Evolutionary conservation across 2,888 invertebrate genomes (phyloP).

Genomic region (Bombylius discolor): DNA sequence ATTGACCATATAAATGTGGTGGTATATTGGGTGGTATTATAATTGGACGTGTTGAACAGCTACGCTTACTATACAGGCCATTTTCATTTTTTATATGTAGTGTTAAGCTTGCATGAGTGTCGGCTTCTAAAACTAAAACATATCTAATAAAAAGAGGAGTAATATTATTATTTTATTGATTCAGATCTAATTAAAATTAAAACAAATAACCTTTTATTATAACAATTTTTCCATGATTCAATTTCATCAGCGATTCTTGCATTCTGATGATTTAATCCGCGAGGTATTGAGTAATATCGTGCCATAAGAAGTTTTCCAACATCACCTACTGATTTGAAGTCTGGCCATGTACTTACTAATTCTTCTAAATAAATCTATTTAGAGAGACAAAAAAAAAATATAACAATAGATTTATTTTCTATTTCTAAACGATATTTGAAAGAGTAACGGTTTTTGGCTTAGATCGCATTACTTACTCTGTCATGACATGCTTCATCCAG

Average conservation of each 20-base stretch:
- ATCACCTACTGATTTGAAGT: conserved; percentile 57
- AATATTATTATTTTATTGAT: background rate
- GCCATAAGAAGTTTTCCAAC: conserved; percentile 64
- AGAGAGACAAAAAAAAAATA: background rate
- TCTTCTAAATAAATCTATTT: conserved; percentile 56
- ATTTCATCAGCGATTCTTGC: conserved; percentile 59
- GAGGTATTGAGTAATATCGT: conserved; percentile 58
- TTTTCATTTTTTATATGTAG: conserved; percentile 68
- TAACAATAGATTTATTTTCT: background rate
- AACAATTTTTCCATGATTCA: conserved; percentile 62
- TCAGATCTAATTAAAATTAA: background rate
- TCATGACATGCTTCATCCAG: conserved; percentile 90
- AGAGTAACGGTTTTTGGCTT: too few relatives aligned
- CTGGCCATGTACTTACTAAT: conserved; percentile 59
- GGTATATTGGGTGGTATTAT: conserved; percentile 38
- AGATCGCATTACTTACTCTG: conserved; percentile 39
- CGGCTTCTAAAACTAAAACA: conserved; percentile 77
- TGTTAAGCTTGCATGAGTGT: conserved; percentile 76
- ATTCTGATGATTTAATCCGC: conserved; percentile 52
- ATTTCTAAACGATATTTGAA: too few relatives aligned
- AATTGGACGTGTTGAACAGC: conserved; percentile 45
- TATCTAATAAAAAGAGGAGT: conserved; percentile 43
- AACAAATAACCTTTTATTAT: conserved; percentile 50
- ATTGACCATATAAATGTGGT: conserved; percentile 75
- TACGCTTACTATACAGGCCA: conserved; percentile 57